Base-by-base conservation (phyloP, 2,113 vertebrate species). In the Gobio gobio region DNA sequence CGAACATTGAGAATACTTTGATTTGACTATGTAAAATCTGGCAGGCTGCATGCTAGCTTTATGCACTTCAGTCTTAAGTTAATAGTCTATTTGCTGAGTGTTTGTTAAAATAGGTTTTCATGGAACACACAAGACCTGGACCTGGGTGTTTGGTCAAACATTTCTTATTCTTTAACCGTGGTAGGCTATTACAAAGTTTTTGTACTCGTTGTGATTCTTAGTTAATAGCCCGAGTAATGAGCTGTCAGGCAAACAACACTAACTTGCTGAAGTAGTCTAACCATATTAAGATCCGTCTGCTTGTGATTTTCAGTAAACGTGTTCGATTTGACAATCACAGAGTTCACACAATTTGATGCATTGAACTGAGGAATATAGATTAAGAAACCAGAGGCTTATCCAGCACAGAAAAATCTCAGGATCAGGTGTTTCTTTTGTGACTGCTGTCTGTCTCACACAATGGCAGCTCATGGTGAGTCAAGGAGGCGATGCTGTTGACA, bases 401-500 rank as follows among this genome's bases (percentile, higher is more conserved):
- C 0, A 36, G 29, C 18, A 54, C 33, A 54, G 74, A 56, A 36
- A 56, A 40, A 56, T 22, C 29, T 77, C 29, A 33, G 70, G 20
- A 24, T 73, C 70, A 47, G 51, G 26, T 58, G 75, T 2, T 33
- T 59, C 45, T 72, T 78, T 29, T 47, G 49, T 36, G 40, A 72
- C 40, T 14, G 22, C 36, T 63, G 20, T 33, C 76, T 80, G 51
- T 51, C 78, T 87, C 72, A 13, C 72, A 29, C 63, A 63, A 83
- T 79, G 16, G 78, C 70, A 82, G 78, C 66, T 84, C 77, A 14
- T 43, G 49, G 78, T 61, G 76, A 88, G 58, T 61, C 5, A 49
- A 47, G 6, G 43, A 45, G 79, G 68, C 16, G 43, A 78, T 74
- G 51, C 64, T 82, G n/a, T n/a, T n/a, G 83, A 82, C 61, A 66